Base-by-base conservation (phyloP, 2,113 vertebrate species). In the Dasypus novemcinctus region DNA sequence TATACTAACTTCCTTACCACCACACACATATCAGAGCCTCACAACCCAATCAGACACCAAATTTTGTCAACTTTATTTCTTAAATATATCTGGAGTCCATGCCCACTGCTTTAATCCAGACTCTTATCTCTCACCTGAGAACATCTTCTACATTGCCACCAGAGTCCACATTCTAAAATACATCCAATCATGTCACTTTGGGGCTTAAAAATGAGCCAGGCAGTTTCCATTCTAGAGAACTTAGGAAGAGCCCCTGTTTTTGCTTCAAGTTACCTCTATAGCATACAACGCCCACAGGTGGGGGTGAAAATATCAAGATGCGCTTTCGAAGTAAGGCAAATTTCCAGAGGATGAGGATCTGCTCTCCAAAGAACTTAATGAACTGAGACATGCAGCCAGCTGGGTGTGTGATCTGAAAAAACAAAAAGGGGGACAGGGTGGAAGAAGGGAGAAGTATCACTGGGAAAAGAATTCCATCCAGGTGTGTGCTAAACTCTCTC, bases 361-460 rank as follows among this genome's bases (percentile, higher is more conserved):
- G 99, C 96, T 99, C 99, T 23, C 99, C 99, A 0, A 99, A 99
- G 98, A 99, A 99, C 97, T 99, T 99, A 97, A 99, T 99, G 98
- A 99, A 99, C 98, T 99, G 99, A 94, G 99, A 99, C 99, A 99
- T 99, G 97, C 99, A 99, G 98, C 99, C 99, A 38, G 99, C 99
- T 0, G 99, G 99, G 97, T 99, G 99, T 87, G 99, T 99, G 98
- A 99, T 99, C 99, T 99, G 97, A 2, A 89, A 91, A 61, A 31
- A 46, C 1, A 52, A 31, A 95, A 38, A 2, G 14, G 66, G 87
- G 43, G 20, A 36, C 20, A 69, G 9, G 3, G n/a, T 31, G 38
- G 25, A 49, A 36, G 17, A n/a, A 66, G 82, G 95, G 92, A 68
- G 29, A 89, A 82, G 95, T 12, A 54, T 88, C 86, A 41, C 5